phyloP scores from a whole-genome alignment of 2,888 invertebrate species.

The Heterodera filipjevi region DNA sequence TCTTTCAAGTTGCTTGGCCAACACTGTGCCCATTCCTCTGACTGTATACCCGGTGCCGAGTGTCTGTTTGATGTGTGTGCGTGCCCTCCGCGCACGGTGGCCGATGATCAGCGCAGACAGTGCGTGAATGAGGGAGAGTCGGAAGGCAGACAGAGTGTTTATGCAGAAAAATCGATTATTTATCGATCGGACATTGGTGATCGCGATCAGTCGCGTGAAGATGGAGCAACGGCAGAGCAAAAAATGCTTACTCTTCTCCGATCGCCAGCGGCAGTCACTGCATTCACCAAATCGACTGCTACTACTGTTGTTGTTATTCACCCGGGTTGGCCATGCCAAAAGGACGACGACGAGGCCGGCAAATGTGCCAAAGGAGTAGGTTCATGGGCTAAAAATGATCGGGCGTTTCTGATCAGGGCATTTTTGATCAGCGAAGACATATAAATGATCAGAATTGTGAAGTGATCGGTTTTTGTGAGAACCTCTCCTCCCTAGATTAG shows the following conservation, averaged over 20 bases:
- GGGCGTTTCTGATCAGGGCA: no score
- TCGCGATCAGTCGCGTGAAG: neutral
- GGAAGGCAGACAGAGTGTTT: no score
- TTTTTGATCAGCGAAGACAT: no score
- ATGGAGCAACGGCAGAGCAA: neutral
- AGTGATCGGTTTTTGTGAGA: no score
- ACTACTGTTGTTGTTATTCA: neutral
- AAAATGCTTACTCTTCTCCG: neutral
- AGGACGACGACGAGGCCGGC: neutral
- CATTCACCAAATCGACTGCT: neutral
- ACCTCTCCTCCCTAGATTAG: no score
- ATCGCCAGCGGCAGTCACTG: neutral
- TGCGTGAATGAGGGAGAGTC: no score
- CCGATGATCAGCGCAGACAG: slow-evolving; percentile 20
- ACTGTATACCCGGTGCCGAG: slow-evolving; percentile 41
- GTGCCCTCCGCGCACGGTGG: slow-evolving; percentile 34
- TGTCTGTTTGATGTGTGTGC: slow-evolving; percentile 41
- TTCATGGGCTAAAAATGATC: neutral
- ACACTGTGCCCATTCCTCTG: slow-evolving; percentile 29
- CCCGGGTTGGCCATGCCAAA: slow-evolving; percentile 2
- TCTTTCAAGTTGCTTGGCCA: slow-evolving; percentile 29
- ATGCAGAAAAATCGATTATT: no score
- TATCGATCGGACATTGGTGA: neutral
- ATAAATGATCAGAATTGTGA: no score
- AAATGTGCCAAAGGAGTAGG: neutral